Conservation (phyloP, 1,140 invertebrate genomes). For the Teleogryllus occipitalis region DNA sequence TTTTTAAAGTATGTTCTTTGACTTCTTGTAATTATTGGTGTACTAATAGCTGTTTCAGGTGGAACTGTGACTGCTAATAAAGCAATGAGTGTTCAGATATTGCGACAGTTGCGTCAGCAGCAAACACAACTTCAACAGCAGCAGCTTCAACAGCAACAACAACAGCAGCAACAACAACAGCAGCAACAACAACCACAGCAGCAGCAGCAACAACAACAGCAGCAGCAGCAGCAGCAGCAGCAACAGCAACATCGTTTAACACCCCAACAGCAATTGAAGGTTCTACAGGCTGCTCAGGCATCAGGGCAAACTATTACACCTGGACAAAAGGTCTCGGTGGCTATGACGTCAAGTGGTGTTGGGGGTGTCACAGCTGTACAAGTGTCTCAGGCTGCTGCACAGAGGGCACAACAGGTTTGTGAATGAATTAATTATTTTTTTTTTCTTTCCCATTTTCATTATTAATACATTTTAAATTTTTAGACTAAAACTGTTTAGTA, state of each 20-base stretch:
- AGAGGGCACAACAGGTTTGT: constrained; percentile 2
- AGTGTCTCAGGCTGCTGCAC: constrained; percentile 22
- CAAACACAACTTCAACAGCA: constrained; percentile 45
- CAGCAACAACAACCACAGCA: constrained; percentile 43
- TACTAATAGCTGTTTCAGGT: constrained; percentile 12
- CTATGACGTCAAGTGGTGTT: constrained; percentile 23
- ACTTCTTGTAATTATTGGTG: not conserved
- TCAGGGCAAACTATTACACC: constrained; percentile 15
- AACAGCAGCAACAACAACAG: constrained; percentile 24
- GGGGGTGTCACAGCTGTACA: constrained; percentile 28
- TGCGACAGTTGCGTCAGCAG: constrained; percentile 43
- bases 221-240: constrained; percentile 32
- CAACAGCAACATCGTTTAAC: constrained; percentile 17
- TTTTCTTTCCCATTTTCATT: too few species aligned
- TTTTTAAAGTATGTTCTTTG: not conserved
- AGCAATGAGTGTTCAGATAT: constrained; percentile 32
- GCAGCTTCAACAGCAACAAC: constrained; percentile 42
- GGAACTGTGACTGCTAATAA: not conserved
- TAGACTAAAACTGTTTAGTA: not conserved
- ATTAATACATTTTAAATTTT: not conserved
- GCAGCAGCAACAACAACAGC: constrained; percentile 41
- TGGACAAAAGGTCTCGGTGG: constrained; percentile 27
- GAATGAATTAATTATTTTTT: not conserved
- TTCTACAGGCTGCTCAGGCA: constrained; percentile 28
- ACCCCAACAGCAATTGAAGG: constrained; percentile 30